Percentiles rank a stretch among this genome's conserved stretches.
Evolutionary conservation across 2,797 vertebrate species (phyloP).

Genomic region (Alca torda): DNA sequence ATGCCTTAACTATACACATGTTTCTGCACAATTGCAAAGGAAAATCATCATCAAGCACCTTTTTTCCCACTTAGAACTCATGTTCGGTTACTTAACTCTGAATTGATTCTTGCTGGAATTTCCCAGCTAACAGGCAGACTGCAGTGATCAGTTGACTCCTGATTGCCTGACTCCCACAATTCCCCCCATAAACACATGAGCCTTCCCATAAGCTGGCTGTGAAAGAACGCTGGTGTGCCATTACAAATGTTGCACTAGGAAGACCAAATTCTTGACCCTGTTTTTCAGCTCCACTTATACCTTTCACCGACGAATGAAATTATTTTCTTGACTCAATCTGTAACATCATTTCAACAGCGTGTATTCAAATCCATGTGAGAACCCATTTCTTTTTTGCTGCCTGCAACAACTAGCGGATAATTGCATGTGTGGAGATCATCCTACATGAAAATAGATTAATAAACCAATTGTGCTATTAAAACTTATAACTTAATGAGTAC

Average conservation of each 20-base stretch:
- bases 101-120: neutral
- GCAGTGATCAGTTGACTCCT: neutral
- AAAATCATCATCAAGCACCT: neutral
- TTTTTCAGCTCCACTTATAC: neutral
- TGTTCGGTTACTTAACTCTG: neutral
- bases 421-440: neutral
- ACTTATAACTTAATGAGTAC: neutral
- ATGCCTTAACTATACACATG: neutral
- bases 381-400: neutral
- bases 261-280: neutral
- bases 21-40: neutral
- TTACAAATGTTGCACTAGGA: neutral
- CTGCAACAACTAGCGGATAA: neutral
- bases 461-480: conserved; percentile 14
- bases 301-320: neutral
- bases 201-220: neutral
- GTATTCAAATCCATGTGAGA: neutral
- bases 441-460: conserved; percentile 1
- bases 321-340: neutral
- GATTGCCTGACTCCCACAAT: neutral
- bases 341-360: neutral
- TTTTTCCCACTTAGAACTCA: neutral
- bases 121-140: neutral
- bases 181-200: neutral
- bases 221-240: neutral